Base-by-base conservation (phyloP, 2,888 invertebrate genomes). In the Diarsia dahlii region DNA sequence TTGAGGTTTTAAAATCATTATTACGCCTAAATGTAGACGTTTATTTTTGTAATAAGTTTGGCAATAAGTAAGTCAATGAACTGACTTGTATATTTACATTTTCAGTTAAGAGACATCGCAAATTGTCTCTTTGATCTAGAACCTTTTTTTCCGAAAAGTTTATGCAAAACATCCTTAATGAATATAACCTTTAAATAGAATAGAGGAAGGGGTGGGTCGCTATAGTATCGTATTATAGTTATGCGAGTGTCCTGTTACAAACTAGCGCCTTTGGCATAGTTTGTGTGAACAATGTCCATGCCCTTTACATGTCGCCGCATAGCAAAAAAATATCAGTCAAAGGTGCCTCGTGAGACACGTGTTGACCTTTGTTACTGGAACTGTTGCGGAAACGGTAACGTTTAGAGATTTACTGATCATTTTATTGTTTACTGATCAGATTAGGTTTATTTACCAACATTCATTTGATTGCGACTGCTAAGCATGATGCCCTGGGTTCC, bases 231-330 rank as follows among this genome's bases (percentile, higher is more conserved):
- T 45, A 20, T 23, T 0, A n/a, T 69, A 46, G 46, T 23, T 45
- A 54, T 23, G 1, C 6, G 8, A 54, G 45, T 23, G 60, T 68
- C 56, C 46, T n/a, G 23, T 67, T 23, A 39, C 50, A 74, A 71
- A 39, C 54, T 13, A 39, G 3, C 4, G 18, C 18, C 50, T 78
- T 28, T 69, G 45, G 39, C 48, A 84, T 84, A 84, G 84, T 84
- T 83, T 69, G 13, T 18, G 13, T 3, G 34, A 65, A 72, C 77
- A 50, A 71, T 70, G 70, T 74, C 63, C 20, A 48, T 20, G 39
- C 8, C 39, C 39, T 39, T 23, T 46, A 68, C 62, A n/a, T 34
- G 9, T 6, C 13, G 56, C 62, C 50, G 39, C 70, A 60, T 70
- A 71, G 12, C 50, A 34, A 48, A 28, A 34, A 48, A 28, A 54